Evolutionary conservation across 2,888 invertebrate genomes (phyloP).

Genomic region (Phania funesta): DNA sequence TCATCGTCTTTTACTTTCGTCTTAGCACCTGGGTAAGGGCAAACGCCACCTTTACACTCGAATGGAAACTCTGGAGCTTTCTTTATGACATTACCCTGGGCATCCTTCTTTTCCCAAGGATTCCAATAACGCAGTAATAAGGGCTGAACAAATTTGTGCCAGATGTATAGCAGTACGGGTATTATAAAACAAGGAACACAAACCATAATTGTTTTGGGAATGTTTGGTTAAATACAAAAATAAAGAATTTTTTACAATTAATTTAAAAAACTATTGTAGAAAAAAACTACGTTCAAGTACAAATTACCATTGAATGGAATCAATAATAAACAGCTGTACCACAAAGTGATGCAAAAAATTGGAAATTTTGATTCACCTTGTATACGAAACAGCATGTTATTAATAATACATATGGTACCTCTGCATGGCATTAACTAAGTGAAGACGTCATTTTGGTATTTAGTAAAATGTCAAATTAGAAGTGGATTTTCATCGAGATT

Average conservation of each 20-base stretch:
- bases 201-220: constrained; percentile 82
- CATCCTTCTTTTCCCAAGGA: constrained; percentile 86
- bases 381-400: background rate
- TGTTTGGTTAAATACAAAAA: background rate
- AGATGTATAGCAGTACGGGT: constrained; percentile 89
- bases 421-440: background rate
- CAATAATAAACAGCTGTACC: constrained; percentile 28
- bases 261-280: background rate
- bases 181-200: constrained; percentile 93
- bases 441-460: constrained; percentile 29
- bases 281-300: background rate
- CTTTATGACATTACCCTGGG: constrained; percentile 82
- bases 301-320: background rate
- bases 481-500: constrained; percentile 42
- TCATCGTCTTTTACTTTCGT: constrained; percentile 47
- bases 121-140: constrained; percentile 90
- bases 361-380: background rate
- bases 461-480: constrained; percentile 58
- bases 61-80: constrained; percentile 83
- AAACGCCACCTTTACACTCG: constrained; percentile 83
- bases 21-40: constrained; percentile 76
- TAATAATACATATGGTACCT: background rate
- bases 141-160: constrained; percentile 92
- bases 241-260: background rate
- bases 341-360: background rate